These are phyloP conservation scores for Strix uralensis DNA, from an alignment of 2,113 vertebrate species.

Conservation along the genomic window DNA sequence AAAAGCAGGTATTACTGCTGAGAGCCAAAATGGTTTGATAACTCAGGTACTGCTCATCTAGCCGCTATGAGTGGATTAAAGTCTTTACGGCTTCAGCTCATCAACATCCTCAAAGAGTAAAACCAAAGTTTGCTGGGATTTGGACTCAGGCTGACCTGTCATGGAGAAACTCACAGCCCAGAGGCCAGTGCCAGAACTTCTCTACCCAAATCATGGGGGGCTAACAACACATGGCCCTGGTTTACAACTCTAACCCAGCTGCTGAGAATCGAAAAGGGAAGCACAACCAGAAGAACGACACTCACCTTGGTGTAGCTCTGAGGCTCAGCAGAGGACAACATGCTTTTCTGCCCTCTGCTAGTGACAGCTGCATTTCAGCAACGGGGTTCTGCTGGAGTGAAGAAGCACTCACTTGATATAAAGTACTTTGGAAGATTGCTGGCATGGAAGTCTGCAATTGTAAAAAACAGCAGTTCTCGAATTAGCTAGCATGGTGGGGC, in stretches of 20 bases:
- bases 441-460: not conserved
- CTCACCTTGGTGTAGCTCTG: not conserved
- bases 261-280: not conserved
- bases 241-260: not conserved
- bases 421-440: not conserved
- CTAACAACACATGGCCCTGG: rapidly evolving
- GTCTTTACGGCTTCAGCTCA: not conserved
- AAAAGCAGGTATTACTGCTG: not conserved
- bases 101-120: not conserved
- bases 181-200: not conserved
- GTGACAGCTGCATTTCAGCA: not conserved
- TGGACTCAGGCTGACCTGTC: not conserved
- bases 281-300: not conserved
- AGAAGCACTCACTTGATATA: not conserved
- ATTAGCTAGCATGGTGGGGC: not conserved
- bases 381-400: not conserved
- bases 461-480: not conserved
- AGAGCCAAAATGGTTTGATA: not conserved
- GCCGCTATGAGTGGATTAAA: not conserved
- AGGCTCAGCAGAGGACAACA: not conserved
- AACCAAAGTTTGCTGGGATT: not conserved
- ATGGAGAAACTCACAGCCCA: not conserved
- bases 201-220: not conserved
- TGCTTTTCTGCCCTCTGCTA: not conserved
- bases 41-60: not conserved